Evolutionary conservation across 2,113 vertebrate species (phyloP).

Genomic region (Mellivora capensis): DNA sequence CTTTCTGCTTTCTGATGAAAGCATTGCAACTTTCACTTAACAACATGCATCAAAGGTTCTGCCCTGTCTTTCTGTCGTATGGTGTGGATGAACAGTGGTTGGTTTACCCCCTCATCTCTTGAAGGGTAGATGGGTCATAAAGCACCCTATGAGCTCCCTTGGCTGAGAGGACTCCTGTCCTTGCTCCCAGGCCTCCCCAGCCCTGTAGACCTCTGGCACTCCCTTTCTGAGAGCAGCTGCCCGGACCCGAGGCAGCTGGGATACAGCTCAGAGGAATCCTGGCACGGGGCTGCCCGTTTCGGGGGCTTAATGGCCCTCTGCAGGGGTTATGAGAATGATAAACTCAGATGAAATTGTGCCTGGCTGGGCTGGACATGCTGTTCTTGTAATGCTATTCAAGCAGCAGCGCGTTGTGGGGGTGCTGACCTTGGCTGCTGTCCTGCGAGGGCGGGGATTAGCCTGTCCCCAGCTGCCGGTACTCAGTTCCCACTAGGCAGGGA

Average conservation of each 20-base stretch:
- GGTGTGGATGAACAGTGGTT: accelerated
- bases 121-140: neutral
- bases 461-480: constrained; percentile 61
- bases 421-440: constrained; percentile 48
- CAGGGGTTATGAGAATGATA: constrained; percentile 67
- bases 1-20: neutral
- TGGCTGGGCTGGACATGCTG: constrained; percentile 73
- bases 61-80: neutral
- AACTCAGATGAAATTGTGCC: constrained; percentile 63
- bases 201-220: neutral
- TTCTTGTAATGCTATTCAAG: constrained; percentile 76
- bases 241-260: neutral
- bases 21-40: neutral
- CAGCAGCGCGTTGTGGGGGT: constrained; percentile 67
- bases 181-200: neutral
- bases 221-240: neutral
- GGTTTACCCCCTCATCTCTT: neutral
- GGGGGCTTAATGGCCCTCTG: neutral
- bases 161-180: neutral
- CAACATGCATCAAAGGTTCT: neutral
- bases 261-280: neutral
- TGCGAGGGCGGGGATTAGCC: constrained; percentile 63
- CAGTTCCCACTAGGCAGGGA: constrained; percentile 73
- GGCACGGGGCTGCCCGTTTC: neutral
- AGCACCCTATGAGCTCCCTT: neutral